phyloP scores from a whole-genome alignment of 1,140 invertebrate genomes.

The Leptopilina boulardi region DNA sequence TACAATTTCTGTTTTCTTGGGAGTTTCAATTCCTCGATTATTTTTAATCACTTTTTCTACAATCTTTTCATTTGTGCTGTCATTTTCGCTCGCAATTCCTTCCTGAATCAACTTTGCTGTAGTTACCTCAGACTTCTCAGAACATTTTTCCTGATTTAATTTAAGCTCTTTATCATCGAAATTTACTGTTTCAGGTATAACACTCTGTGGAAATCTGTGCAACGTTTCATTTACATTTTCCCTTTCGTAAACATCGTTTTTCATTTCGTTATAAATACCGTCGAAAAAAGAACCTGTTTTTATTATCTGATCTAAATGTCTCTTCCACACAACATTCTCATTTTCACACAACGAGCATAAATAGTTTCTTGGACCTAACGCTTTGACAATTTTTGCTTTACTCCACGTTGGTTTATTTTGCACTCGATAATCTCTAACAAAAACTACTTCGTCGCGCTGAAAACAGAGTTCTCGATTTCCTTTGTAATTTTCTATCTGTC shows the following conservation, averaged over 20 bases:
- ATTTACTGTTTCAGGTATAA: too few species aligned
- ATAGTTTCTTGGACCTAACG: neutral
- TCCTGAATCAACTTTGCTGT: too few species aligned
- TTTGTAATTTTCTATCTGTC: constrained; percentile 28
- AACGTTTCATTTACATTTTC: too few species aligned
- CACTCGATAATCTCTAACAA: constrained; percentile 31
- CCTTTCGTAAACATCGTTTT: neutral
- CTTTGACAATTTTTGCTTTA: neutral
- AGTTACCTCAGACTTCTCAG: neutral
- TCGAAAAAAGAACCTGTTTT: neutral
- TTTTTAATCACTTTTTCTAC: too few species aligned
- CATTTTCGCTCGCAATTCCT: too few species aligned
- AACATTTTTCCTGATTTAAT: neutral
- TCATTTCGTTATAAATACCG: neutral
- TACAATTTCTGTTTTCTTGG: too few species aligned
- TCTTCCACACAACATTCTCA: neutral
- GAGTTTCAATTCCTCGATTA: too few species aligned
- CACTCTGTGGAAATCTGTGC: too few species aligned
- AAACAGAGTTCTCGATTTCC: neutral
- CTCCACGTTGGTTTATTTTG: neutral
- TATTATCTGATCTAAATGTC: neutral
- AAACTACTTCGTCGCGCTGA: constrained; percentile 16
- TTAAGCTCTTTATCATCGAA: too few species aligned
- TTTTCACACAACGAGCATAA: neutral
- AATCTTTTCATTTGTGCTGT: too few species aligned